Evolutionary conservation across 2,888 invertebrate genomes (phyloP), one percentile per base, ranked within the genome.

Genomic region (Ochropacha duplaris): DNA sequence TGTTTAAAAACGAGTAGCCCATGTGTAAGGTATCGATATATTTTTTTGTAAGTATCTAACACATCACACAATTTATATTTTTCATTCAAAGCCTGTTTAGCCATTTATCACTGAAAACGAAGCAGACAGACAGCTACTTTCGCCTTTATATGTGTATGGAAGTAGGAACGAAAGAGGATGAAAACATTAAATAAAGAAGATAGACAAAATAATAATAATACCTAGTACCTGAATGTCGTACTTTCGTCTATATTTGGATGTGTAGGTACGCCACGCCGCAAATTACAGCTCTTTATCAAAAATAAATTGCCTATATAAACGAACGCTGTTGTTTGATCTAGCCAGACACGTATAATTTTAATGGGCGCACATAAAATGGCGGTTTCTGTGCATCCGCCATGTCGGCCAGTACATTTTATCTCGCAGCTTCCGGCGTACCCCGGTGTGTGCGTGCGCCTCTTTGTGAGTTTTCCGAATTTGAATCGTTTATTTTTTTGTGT

Each of bases 371-470:
- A 64, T 68, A 66, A 71, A 65, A 71, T 67, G 44, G 44, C 44
- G 57, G 57, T 49, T 52, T 54, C 50, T 61, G 69, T 54, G 62
- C 65, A 70, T 70, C 76, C 67, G 72, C 62, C 58, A 60, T 65
- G 59, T 55, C 69, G 64, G 63, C 50, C 57, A 64, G 60, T 60
- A 64, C 64, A 61, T 72, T 74, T 72, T 72, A 76, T 76, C 78
- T 71, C 68, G 16, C 56, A 54, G 61, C 60, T 54, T 70, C 68
- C 71, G 68, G 60, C 28, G 11, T 39, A 50, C 49, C 16, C 6
- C 4, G 8, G 28, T 28, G 28, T 28, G 36, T 36, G 36, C 36
- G 39, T 39, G 16, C 1, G 39, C 31, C 12, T 1, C 34, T 16
- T 6, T 39, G 39, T 31, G 39, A n/a, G 16, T 44, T 44, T 44